Evolutionary conservation across 2,113 vertebrate species (phyloP).

Genomic region (Phalacrocorax carbo): DNA sequence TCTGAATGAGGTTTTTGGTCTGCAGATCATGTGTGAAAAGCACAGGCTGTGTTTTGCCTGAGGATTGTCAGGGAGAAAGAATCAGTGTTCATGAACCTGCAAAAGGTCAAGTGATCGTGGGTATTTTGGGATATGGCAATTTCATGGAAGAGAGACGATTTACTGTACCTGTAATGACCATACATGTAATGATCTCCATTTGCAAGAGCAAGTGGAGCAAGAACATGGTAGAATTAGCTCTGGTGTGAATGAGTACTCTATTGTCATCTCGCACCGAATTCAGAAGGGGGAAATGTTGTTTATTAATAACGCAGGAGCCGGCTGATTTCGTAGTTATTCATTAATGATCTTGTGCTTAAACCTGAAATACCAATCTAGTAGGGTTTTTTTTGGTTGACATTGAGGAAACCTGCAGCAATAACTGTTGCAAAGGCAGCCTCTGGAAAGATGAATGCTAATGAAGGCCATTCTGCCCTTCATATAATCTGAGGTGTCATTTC

Average conservation of each 20-base stretch:
- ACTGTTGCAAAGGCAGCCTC: neutral
- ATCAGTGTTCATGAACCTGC: neutral
- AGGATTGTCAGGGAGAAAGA: neutral
- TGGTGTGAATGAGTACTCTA: neutral
- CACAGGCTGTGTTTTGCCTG: neutral
- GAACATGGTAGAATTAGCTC: neutral
- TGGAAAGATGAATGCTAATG: neutral
- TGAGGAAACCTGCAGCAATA: neutral
- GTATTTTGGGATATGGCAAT: neutral
- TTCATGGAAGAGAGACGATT: neutral
- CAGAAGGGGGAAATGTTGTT: neutral
- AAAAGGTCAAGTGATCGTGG: accelerated
- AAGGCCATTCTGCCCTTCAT: neutral
- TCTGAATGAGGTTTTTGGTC: neutral
- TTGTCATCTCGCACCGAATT: neutral
- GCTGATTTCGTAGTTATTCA: neutral
- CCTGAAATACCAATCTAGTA: neutral
- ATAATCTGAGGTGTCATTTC: neutral
- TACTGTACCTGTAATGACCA: neutral
- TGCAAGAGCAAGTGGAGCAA: accelerated
- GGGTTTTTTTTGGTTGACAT: neutral
- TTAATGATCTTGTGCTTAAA: conserved; percentile 23
- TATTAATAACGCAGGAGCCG: neutral
- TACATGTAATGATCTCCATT: neutral
- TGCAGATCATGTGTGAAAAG: neutral